Evolutionary conservation across 2,113 vertebrate species (phyloP), one percentile per base, ranked within the genome.

Genomic region (Sminthopsis crassicaudata): DNA sequence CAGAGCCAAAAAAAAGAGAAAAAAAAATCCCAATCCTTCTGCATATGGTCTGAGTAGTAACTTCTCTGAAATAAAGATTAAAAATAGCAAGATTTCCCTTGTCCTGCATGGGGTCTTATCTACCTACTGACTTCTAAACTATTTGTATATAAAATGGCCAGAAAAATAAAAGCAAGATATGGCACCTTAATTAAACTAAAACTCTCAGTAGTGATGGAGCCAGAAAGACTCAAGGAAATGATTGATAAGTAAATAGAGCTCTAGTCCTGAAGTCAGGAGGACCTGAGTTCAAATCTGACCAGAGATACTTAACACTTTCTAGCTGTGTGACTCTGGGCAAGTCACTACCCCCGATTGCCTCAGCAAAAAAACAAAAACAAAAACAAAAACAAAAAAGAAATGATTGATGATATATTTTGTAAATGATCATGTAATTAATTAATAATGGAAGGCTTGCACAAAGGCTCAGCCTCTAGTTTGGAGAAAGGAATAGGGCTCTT

Each of bases 121-220:
- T 19, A 84, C 67, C n/a, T 84, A 42, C 95, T 97, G 96, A 98
- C 95, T 96, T 90, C 19, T 3, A 94, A 98, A 96, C 92, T 95
- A 95, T 48, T 48, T 48, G 91, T 93, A 95, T 53, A n/a, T 16
- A 92, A 76, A 91, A 97, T 96, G 97, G 97, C 92, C 90, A 97
- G 97, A 96, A 92, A 84, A 60, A 96, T 96, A 96, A 30, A 96
- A 93, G 92, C 95, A 93, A 97, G 97, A 98, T 97, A 91, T 89
- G 94, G 94, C 96, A 95, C 97, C 98, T 98, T 97, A 97, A 97
- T 97, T 95, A 96, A 95, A 97, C 94, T 97, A 96, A 97, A 97
- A 96, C 93, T 97, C 95, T 92, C 97, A 95, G 92, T 94, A 94
- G 94, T 97, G 97, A 97, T 91, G 92, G 67, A 94, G 89, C 42